Conservation (phyloP, 2,797 vertebrate species). For the Myotis daubentonii region DNA sequence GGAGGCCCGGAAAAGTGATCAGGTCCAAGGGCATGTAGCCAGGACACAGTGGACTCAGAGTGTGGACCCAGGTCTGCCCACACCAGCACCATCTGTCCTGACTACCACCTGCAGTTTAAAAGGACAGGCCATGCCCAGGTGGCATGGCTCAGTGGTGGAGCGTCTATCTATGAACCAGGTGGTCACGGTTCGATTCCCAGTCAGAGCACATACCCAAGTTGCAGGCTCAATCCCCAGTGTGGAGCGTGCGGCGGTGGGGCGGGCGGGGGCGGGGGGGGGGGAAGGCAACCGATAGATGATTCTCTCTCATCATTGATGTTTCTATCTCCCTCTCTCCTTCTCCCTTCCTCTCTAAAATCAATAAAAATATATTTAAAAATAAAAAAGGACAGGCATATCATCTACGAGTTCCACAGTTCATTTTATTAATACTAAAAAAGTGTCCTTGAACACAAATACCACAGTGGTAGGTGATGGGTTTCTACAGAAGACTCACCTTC, state of each 20-base stretch:
- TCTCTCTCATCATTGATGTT: too few relatives aligned
- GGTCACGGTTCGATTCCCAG: too few relatives aligned
- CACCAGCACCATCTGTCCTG: background rate
- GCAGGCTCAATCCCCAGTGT: too few relatives aligned
- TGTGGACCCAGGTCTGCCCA: background rate
- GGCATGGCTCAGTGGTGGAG: too few relatives aligned
- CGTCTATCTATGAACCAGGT: too few relatives aligned
- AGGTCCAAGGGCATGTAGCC: accelerated
- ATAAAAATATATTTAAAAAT: too few relatives aligned
- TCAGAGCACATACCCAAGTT: too few relatives aligned
- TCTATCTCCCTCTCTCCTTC: too few relatives aligned
- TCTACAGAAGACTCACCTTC: background rate
- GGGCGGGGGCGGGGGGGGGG: accelerated
- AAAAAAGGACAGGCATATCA: background rate
- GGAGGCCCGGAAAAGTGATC: background rate
- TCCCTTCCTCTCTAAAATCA: too few relatives aligned
- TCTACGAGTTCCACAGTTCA: background rate
- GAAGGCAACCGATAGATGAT: too few relatives aligned
- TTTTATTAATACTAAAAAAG: background rate
- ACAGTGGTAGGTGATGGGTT: background rate
- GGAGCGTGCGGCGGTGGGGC: too few relatives aligned
- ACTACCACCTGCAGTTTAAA: background rate
- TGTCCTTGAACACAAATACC: background rate
- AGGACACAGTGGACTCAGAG: background rate
- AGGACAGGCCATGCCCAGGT: background rate